Conservation (phyloP, 1,140 invertebrate species). For the Platyura marginata region DNA sequence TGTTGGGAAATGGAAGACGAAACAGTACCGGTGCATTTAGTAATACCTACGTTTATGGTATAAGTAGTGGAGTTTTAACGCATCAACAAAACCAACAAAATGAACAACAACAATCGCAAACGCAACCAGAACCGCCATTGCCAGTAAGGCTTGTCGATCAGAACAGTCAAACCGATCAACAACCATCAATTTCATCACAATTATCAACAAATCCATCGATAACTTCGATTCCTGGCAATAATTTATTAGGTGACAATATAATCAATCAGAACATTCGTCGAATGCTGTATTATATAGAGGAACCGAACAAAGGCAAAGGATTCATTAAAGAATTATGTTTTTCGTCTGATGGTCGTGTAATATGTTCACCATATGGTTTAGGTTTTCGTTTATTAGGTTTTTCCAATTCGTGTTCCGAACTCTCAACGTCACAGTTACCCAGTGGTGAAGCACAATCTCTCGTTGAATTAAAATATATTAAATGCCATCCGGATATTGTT, state of each 20-base stretch:
- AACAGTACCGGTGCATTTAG: conserved; percentile 10
- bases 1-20: conserved; percentile 11
- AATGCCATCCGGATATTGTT: conserved; percentile 67
- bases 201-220: no score
- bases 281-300: conserved; percentile 67
- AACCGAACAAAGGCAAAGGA: conserved; percentile 72
- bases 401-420: conserved; percentile 54
- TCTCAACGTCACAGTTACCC: conserved; percentile 45
- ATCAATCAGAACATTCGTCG: conserved; percentile 18
- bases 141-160: background rate
- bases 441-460: conserved; percentile 24
- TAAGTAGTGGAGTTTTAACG: conserved; percentile 20
- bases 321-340: conserved; percentile 81
- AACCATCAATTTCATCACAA: no score
- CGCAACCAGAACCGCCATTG: background rate
- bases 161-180: background rate
- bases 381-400: conserved; percentile 70
- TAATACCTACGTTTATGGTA: conserved; percentile 23
- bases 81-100: no score
- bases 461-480: conserved; percentile 44
- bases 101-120: background rate
- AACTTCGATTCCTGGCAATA: background rate
- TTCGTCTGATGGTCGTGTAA: conserved; percentile 68
- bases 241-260: background rate
- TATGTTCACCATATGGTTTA: conserved; percentile 75